Percentiles rank a stretch among this genome's conserved stretches.
These are phyloP conservation scores for Trinectes maculatus DNA, from an alignment of 2,113 vertebrate genomes.

Conservation along the genomic window DNA sequence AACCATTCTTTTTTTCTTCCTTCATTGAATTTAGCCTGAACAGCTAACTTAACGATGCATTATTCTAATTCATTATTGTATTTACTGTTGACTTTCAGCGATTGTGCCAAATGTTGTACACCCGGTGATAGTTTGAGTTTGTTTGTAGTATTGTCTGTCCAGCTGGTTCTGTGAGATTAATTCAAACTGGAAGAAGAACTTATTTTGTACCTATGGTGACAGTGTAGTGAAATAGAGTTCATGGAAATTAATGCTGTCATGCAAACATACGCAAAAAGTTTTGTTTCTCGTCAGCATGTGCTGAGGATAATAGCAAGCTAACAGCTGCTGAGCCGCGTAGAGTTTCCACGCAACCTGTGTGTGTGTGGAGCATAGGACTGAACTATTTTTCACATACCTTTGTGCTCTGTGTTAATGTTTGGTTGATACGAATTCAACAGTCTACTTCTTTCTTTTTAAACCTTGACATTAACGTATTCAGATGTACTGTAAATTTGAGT, in stretches of 20 bases:
- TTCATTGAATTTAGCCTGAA: not conserved
- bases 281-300: not conserved
- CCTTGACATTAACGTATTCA: not conserved
- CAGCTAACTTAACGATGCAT: not conserved
- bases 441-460: not conserved
- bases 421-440: not conserved
- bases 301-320: too few species aligned
- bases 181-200: conserved; percentile 46
- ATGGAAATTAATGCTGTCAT: not conserved
- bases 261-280: not conserved
- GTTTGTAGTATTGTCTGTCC: conserved; percentile 42
- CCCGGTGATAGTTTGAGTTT: conserved; percentile 14
- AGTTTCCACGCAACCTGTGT: too few species aligned
- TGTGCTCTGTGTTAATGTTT: too few species aligned
- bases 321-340: too few species aligned
- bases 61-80: conserved; percentile 7
- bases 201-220: too few species aligned
- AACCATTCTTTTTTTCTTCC: not conserved
- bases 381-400: too few species aligned
- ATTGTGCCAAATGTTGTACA: conserved; percentile 44
- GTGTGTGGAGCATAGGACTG: too few species aligned
- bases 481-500: not conserved
- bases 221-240: not conserved
- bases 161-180: conserved; percentile 79
- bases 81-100: conserved; percentile 23